Evolutionary conservation across 1,140 invertebrate genomes (phyloP).

Genomic region (Drosophila bocqueti): DNA sequence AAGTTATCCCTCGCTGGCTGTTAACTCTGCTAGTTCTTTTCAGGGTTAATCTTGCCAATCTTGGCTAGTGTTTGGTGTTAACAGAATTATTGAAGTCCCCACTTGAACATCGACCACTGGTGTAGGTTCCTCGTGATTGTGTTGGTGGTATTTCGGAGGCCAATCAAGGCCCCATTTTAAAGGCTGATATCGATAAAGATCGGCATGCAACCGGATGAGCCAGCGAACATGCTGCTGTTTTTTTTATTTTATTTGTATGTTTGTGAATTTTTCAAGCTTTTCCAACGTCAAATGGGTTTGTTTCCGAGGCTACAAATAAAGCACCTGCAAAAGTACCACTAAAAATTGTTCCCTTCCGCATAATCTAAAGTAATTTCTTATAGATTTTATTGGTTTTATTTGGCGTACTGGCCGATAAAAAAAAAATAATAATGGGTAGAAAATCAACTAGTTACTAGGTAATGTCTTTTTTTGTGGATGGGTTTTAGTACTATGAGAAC

Average conservation of each 20-base stretch:
- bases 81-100: slow-evolving; percentile 42
- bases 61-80: slow-evolving; percentile 23
- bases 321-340: slow-evolving; percentile 10
- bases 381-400: slow-evolving; percentile 34
- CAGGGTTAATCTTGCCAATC: slow-evolving; percentile 31
- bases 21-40: not conserved
- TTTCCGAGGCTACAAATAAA: slow-evolving; percentile 23
- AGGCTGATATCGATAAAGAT: slow-evolving; percentile 48
- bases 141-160: slow-evolving; percentile 7
- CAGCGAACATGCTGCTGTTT: not conserved
- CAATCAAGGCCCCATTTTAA: slow-evolving; percentile 28
- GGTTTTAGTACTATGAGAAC: slow-evolving; percentile 5
- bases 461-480: slow-evolving; percentile 3
- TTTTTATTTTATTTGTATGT: not conserved
- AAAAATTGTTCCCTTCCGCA: not conserved
- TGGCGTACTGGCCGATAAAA: not conserved
- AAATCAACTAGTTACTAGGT: slow-evolving; percentile 29
- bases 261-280: slow-evolving; percentile 6
- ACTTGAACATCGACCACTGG: slow-evolving; percentile 54
- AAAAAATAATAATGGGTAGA: slow-evolving; percentile 2
- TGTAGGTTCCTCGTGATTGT: slow-evolving; percentile 21
- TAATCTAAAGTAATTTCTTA: slow-evolving; percentile 12
- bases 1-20: slow-evolving; percentile 1
- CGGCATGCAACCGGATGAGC: slow-evolving; percentile 46
- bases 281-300: not conserved